Conservation (phyloP, 2,113 vertebrate species). For the Malurus alboscapulatus region DNA sequence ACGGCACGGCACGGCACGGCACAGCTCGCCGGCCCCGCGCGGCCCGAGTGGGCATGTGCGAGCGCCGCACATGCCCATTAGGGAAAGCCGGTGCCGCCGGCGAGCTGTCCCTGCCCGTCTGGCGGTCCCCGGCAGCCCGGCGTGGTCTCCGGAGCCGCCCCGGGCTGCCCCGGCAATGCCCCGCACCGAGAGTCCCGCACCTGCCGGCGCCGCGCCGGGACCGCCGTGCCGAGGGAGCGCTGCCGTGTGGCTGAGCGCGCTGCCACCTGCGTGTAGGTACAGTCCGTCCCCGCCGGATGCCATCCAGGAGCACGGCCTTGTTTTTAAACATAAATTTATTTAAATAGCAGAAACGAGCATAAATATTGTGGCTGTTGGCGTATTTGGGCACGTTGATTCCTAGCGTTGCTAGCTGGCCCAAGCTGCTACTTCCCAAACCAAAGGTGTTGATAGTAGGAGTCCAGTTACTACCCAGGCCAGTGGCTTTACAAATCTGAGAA, state of each 20-base stretch:
- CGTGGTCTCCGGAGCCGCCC: background rate
- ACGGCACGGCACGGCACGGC: no score
- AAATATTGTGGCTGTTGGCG: rapidly evolving
- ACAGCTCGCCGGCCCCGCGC: background rate
- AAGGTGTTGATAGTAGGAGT: background rate
- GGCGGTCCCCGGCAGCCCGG: background rate
- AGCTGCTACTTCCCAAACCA: rapidly evolving
- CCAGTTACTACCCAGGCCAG: rapidly evolving
- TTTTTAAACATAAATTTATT: rapidly evolving
- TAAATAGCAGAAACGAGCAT: background rate
- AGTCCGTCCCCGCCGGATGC: background rate
- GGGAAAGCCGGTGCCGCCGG: background rate
- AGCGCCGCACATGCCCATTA: constrained; percentile 50
- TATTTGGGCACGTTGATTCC: rapidly evolving
- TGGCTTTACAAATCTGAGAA: background rate
- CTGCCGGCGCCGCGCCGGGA: background rate
- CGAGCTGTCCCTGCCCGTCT: background rate
- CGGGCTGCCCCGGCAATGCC: background rate
- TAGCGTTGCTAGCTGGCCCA: rapidly evolving
- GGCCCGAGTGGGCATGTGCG: constrained; percentile 53
- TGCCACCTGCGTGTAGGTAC: background rate
- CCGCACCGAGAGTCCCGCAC: background rate
- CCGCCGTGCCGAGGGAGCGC: background rate
- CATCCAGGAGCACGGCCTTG: background rate
- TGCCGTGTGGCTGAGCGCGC: background rate